Conservation (phyloP, 2,888 invertebrate genomes). For the Drosophila pseudotalamancana region DNA sequence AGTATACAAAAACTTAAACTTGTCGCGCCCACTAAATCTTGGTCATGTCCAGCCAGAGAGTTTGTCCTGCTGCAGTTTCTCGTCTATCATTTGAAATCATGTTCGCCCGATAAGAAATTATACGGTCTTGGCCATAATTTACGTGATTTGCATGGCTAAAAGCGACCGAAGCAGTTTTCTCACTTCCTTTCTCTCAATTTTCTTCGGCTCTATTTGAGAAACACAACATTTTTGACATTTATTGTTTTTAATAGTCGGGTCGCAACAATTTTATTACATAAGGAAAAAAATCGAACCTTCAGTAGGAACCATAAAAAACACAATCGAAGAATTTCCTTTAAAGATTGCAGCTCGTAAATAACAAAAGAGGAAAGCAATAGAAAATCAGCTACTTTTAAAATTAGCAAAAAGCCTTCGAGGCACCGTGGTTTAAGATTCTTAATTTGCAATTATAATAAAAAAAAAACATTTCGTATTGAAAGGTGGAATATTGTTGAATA, state of each 20-base stretch:
- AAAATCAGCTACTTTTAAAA: constrained; percentile 45
- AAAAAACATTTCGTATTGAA: no score
- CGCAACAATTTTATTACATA: constrained; percentile 62
- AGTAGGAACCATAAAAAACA: constrained; percentile 60
- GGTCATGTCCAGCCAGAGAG: constrained; percentile 17
- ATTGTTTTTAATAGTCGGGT: constrained; percentile 73
- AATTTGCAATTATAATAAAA: no score
- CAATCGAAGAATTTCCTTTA: constrained; percentile 40
- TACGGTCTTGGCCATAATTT: constrained; percentile 74
- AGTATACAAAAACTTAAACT: constrained; percentile 64
- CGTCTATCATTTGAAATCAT: constrained; percentile 80
- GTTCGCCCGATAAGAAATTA: constrained; percentile 77
- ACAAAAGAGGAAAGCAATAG: not conserved
- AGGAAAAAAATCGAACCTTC: not conserved
- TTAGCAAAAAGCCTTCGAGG: constrained; percentile 34
- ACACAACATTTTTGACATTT: constrained; percentile 74
- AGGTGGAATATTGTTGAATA: not conserved
- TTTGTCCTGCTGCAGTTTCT: constrained; percentile 20
- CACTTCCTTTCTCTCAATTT: constrained; percentile 14
- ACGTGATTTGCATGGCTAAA: constrained; percentile 76
- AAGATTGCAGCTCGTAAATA: constrained; percentile 50
- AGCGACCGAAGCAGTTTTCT: constrained; percentile 8
- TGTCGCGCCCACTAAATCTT: constrained; percentile 78
- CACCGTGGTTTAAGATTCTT: constrained; percentile 1
- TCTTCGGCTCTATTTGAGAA: constrained; percentile 30